Percentiles rank a stretch among this genome's conserved stretches.
phyloP scores from a whole-genome alignment of 2,797 vertebrate genomes.

The Jordanella pulchra region DNA sequence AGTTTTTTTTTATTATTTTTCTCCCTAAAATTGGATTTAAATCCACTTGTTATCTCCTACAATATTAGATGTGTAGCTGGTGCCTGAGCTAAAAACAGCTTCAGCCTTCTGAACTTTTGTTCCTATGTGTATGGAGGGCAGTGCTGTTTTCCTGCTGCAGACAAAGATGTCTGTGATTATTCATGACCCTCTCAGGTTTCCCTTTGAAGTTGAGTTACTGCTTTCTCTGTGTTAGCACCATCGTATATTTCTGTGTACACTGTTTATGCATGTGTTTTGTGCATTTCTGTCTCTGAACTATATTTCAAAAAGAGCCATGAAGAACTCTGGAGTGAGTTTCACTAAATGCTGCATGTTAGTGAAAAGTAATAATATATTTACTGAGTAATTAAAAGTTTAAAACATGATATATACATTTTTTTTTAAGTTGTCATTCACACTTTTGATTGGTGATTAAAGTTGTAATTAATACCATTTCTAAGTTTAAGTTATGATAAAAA shows the following conservation, averaged over 20 bases:
- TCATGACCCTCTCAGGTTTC: constrained; percentile 85
- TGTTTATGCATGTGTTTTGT: constrained; percentile 21
- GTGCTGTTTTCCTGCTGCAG: constrained; percentile 75
- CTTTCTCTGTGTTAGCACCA: constrained; percentile 77
- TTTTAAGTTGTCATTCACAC: not conserved
- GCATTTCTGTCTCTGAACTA: constrained; percentile 10
- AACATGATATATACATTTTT: not conserved
- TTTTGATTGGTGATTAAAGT: not conserved
- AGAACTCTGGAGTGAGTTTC: not conserved
- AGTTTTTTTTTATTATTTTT: not conserved
- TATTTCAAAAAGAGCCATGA: not conserved
- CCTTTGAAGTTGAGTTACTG: constrained; percentile 85
- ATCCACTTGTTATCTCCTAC: constrained; percentile 1
- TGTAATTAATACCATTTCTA: not conserved
- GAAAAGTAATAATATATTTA: not conserved
- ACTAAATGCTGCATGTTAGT: not conserved
- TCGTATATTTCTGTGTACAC: constrained; percentile 33
- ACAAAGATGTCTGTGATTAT: constrained; percentile 85
- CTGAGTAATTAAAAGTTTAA: not conserved
- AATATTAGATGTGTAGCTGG: not conserved
- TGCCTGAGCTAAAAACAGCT: constrained; percentile 40
- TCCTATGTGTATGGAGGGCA: constrained; percentile 64
- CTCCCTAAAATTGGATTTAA: not conserved
- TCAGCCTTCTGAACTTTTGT: constrained; percentile 26
- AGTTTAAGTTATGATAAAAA: not conserved